Base-by-base conservation (phyloP, 2,888 invertebrate genomes). In the Andrena dorsata region DNA sequence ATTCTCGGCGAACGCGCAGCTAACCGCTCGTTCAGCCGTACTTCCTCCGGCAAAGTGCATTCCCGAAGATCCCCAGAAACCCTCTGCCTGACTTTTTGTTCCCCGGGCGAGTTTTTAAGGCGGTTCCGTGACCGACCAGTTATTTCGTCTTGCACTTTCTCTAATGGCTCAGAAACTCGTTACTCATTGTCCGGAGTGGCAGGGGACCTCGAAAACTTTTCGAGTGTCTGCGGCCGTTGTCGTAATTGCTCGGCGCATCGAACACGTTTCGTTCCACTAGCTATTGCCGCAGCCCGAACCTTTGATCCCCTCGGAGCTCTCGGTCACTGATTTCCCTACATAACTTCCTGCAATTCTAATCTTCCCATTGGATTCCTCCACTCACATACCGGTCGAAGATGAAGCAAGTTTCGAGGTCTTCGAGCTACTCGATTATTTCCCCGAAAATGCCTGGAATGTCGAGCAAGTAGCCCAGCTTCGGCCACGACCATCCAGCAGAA, bases 131-230 rank as follows among this genome's bases (percentile, higher is more conserved):
- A 69, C 73, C 53, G 60, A 73, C 58, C 70, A 73, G 80, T 74
- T 82, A 76, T 76, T 51, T 79, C 69, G 68, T 63, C 85, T 85
- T 82, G 79, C 79, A 86, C 85, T 88, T 83, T 78, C 84, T 85
- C 85, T 89, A 89, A 89, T 89, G 88, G 88, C 58, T 41, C 66
- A 84, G 87, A 86, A 88, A 86, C 86, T 88, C 83, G 84, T 89
- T 86, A 85, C 87, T 85, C 70, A 51, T 79, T 76, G 75, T 70
- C 79, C 6, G 30, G 32, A 68, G 68, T 30, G 76, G 65, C 64
- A 13, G 26, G 47, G 10, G 68, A 53, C 60, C 74, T 23, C 71
- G 79, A 28, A 53, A 85, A 85, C 74, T 84, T 85, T 72, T 72
- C 74, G 53, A 72, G 35, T 35, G 66, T 65, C 51, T 13, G 23